Conservation (phyloP, 2,888 invertebrate genomes). For the Acronicta leporina region DNA sequence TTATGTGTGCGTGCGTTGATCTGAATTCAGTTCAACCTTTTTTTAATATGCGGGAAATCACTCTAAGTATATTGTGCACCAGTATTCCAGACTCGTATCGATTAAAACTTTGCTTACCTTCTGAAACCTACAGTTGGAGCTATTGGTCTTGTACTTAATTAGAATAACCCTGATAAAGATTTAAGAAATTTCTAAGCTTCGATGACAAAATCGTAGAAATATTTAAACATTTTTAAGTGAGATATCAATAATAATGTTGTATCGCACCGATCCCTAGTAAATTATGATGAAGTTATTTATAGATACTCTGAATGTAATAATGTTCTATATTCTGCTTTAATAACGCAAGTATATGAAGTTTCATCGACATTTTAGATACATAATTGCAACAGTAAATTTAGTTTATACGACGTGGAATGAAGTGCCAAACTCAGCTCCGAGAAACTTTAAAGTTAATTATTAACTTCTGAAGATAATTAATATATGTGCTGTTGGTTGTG, state of each 20-base stretch:
- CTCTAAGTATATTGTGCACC: too few relatives aligned
- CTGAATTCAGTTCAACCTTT: constrained; percentile 30
- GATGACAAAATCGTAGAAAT: too few relatives aligned
- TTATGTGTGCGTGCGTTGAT: constrained; percentile 37
- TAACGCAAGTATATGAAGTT: constrained; percentile 60
- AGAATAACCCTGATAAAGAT: too few relatives aligned
- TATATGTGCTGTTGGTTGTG: constrained; percentile 70
- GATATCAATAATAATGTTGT: too few relatives aligned
- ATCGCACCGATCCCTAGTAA: too few relatives aligned
- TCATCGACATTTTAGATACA: constrained; percentile 60
- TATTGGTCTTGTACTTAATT: too few relatives aligned
- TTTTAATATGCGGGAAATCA: background rate
- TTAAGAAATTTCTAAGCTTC: too few relatives aligned
- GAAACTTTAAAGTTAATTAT: constrained; percentile 82
- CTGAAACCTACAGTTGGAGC: too few relatives aligned
- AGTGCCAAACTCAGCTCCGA: constrained; percentile 78
- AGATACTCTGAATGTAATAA: constrained; percentile 36
- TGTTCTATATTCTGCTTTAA: constrained; percentile 39
- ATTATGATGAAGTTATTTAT: background rate
- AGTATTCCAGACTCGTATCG: too few relatives aligned
- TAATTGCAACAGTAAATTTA: constrained; percentile 77
- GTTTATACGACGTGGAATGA: constrained; percentile 68
- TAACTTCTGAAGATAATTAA: constrained; percentile 82
- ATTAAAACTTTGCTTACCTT: too few relatives aligned
- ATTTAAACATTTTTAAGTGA: too few relatives aligned